Evolutionary conservation across 1,140 invertebrate species (phyloP), one percentile per base, ranked within the genome.

Genomic region (Helicoverpa zea): DNA sequence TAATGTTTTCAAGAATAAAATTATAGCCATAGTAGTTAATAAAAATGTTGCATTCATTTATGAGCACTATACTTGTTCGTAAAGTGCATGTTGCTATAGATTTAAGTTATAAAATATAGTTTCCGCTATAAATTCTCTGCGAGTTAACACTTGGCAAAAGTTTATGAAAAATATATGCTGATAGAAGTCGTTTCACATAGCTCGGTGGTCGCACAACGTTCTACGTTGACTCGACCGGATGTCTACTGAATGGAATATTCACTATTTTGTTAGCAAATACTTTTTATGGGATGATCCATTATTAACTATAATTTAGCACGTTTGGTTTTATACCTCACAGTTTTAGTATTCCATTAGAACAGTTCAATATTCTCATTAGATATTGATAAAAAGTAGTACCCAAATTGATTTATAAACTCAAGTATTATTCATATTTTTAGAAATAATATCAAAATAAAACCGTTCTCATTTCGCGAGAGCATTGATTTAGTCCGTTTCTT

Each of bases 51-150:
- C 52, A 54, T n/a, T 43, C 35, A n/a, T 54, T 54, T 5, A 54
- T 54, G 52, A 54, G 52, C 23, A 23, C 23, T 23, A 23, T 23
- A 23, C 52, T 14, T 4, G 52, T 54, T n/a, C 5, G 3, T 54
- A 16, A 54, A 54, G 52, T 54, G 52, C 52, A 54, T 30, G 29
- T 35, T 5, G 59, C 59, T 30, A 63, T 63, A 63, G 23, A 63
- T 63, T 29, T 14, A 30, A 35, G 23, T 63, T 30, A 35, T 30
- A 30, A 30, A 63, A 63, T 63, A 30, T 35, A 63, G 29, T 7
- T 18, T 10, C 16, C 5, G 29, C 59, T 30, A 63, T 63, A 63
- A 35, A 63, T 63, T 63, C 23, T 63, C 30, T 7, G 59, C n/a
- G 5, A 54, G 35, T 43, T 43, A 43, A 58, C 16, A 63, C 59